Conservation (phyloP, 2,888 invertebrate genomes). For the Stratiomys singularior region DNA sequence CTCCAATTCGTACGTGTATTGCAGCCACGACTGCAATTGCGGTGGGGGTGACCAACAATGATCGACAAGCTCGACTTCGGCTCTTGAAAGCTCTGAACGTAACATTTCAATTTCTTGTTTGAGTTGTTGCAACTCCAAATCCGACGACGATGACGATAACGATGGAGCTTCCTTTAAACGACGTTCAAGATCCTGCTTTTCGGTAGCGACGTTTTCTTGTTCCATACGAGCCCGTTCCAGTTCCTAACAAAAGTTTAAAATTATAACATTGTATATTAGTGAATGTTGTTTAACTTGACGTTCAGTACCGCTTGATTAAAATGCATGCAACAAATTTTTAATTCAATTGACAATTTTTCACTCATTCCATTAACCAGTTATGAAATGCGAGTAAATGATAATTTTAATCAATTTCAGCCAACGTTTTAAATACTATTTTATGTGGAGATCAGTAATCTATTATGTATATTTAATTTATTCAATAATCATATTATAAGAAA, state of each 20-base stretch:
- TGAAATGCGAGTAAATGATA: too few species aligned
- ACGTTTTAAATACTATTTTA: too few species aligned
- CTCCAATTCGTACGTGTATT: constrained; percentile 96
- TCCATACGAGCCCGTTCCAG: constrained; percentile 85
- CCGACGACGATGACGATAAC: constrained; percentile 80
- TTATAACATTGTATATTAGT: too few species aligned
- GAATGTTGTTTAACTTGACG: too few species aligned
- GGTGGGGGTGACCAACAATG: constrained; percentile 90
- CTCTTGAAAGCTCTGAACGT: constrained; percentile 82
- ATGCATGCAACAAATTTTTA: too few species aligned
- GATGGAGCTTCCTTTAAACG: constrained; percentile 80
- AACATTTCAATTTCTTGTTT: constrained; percentile 88
- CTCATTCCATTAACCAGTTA: too few species aligned
- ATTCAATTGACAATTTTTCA: too few species aligned
- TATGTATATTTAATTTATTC: too few species aligned
- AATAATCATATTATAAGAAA: too few species aligned
- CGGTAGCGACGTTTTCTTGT: constrained; percentile 82
- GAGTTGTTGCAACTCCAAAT: constrained; percentile 81
- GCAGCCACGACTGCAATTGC: constrained; percentile 93
- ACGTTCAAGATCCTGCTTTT: constrained; percentile 84
- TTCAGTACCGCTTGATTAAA: too few species aligned
- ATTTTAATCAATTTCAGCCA: too few species aligned
- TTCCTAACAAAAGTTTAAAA: constrained; percentile 63
- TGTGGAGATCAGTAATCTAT: too few species aligned
- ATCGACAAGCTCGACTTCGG: constrained; percentile 90